Evolutionary conservation across 2,888 invertebrate genomes (phyloP), one percentile per base, ranked within the genome.

Genomic region (Aphidoletes aphidimyza): DNA sequence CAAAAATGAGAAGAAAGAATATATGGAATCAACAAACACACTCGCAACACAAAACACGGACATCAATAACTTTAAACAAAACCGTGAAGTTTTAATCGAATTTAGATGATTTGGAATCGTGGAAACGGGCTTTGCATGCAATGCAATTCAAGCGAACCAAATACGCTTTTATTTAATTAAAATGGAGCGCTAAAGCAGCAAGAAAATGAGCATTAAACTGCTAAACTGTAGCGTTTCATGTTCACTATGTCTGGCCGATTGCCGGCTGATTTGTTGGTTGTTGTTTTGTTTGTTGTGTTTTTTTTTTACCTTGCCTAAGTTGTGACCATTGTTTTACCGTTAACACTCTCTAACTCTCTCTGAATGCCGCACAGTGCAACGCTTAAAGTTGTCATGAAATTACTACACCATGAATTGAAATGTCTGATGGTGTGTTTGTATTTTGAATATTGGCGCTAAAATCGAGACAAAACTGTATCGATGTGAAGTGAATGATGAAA

Each of bases 31-130:
- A 69, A 69, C 69, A 5, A 47, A 47, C 47, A 47, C 2, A 30
- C n/a, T n/a, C n/a, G n/a, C n/a, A n/a, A n/a, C n/a, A n/a, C n/a
- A 22, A n/a, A 54, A 54, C 47, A 47, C 69, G 69, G 69, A 69
- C 69, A 69, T 69, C 69, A 69, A 69, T 69, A 69, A 69, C 69
- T 69, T 47, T 30, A 30, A 69, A 30, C 30, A 69, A 69, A 69
- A 69, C 69, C 69, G 69, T 69, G 69, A 30, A 69, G 69, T 30
- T 69, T 69, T 69, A 69, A 69, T 69, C 69, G 69, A 69, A 69
- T 69, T 30, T 69, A 30, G 69, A 69, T 69, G 69, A 69, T 69
- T 69, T 69, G 1, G 47, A 47, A 69, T 26, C 47, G 26, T 69
- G 69, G 69, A 54, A 54, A 54, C 14, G 26, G 26, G 22, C 26